Conservation (phyloP, 2,113 vertebrate species). For the Muntiacus muntjak region DNA sequence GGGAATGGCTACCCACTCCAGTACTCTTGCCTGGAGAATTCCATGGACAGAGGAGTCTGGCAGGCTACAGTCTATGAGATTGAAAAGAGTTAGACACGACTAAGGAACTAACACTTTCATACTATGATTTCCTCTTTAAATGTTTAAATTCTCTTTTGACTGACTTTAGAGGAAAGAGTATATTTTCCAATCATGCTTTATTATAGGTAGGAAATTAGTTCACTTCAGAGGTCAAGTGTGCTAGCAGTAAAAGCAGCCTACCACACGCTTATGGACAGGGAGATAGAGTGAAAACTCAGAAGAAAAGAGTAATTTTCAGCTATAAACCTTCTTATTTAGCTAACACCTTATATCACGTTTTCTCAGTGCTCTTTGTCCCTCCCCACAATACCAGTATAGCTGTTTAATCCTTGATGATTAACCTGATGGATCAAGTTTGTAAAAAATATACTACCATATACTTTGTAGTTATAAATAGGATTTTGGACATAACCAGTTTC, state of each 20-base stretch:
- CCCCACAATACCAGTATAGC: not conserved
- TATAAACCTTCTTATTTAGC: not conserved
- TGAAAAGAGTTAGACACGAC: not conserved
- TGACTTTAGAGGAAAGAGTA: not conserved
- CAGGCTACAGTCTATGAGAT: not conserved
- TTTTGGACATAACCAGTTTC: slow-evolving; percentile 33
- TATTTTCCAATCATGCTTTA: not conserved
- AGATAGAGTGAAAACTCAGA: not conserved
- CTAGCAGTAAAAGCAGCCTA: not conserved
- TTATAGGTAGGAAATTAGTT: not conserved
- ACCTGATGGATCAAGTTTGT: not conserved
- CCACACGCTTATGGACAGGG: not conserved
- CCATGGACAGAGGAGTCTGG: not conserved
- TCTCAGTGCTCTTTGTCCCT: not conserved
- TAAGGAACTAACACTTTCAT: not conserved
- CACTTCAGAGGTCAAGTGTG: not conserved
- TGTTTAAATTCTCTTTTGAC: slow-evolving; percentile 20
- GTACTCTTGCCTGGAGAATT: not conserved
- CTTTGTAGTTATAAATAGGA: slow-evolving; percentile 16
- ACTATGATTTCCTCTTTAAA: not conserved
- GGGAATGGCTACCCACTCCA: not conserved
- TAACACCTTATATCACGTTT: not conserved
- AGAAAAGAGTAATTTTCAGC: not conserved
- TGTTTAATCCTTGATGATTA: not conserved
- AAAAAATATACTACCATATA: not conserved